Percentiles rank a stretch among this genome's conserved stretches.
phyloP scores from a whole-genome alignment of 1,140 invertebrate species.

The Riptortus pedestris region DNA sequence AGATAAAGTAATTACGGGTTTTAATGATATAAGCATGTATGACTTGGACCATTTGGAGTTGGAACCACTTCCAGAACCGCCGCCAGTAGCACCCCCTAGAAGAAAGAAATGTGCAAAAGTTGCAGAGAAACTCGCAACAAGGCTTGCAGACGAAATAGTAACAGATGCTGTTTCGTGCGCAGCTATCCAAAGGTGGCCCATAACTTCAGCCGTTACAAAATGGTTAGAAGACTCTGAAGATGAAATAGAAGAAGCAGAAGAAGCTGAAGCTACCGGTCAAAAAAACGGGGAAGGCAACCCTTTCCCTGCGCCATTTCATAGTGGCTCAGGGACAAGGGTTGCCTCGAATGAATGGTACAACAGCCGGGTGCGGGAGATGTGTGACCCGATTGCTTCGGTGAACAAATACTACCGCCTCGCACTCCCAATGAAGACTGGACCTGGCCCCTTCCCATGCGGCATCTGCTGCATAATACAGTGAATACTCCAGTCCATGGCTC shows the following conservation, averaged over 20 bases:
- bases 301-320: conserved; percentile 37
- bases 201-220: conserved; percentile 34
- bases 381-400: conserved; percentile 27
- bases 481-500: conserved; percentile 16
- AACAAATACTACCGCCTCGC: conserved; percentile 29
- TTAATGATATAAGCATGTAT: not conserved
- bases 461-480: conserved; percentile 32
- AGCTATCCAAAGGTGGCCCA: conserved; percentile 13
- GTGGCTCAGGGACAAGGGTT: conserved; percentile 31
- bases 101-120: conserved; percentile 19
- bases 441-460: conserved; percentile 28
- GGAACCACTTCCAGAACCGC: not conserved
- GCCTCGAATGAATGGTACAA: conserved; percentile 23
- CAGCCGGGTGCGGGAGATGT: conserved; percentile 24
- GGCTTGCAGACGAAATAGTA: conserved; percentile 20
- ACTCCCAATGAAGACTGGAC: conserved; percentile 11
- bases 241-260: conserved; percentile 30
- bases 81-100: conserved; percentile 23
- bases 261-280: conserved; percentile 33
- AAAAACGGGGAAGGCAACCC: conserved; percentile 38
- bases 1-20: conserved; percentile 4
- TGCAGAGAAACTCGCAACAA: conserved; percentile 27
- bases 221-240: conserved; percentile 34
- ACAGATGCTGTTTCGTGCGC: conserved; percentile 22
- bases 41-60: not conserved